These are phyloP conservation scores for Hartigia nigra DNA, from an alignment of 2,888 invertebrate species.

Conservation along the genomic window DNA sequence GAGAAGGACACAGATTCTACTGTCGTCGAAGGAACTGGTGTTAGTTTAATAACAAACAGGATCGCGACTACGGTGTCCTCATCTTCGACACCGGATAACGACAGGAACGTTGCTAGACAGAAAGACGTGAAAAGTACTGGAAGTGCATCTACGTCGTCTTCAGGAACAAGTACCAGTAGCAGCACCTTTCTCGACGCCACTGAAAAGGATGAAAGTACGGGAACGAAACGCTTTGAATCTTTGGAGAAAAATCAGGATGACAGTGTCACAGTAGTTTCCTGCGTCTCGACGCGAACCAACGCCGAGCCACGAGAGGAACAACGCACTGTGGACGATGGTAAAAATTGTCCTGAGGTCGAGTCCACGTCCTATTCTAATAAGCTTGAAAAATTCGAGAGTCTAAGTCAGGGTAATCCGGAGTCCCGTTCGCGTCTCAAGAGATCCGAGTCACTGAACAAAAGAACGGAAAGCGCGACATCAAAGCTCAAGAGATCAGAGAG, in stretches of 20 bases:
- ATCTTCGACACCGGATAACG: conserved; percentile 65
- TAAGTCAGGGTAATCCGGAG: conserved; percentile 52
- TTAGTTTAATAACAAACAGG: conserved; percentile 10
- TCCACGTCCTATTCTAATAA: conserved; percentile 55
- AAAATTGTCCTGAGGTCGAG: conserved; percentile 52
- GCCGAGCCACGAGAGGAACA: conserved; percentile 15
- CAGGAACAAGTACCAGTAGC: neutral
- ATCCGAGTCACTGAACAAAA: conserved; percentile 74
- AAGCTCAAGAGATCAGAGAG: conserved; percentile 74
- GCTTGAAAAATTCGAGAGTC: conserved; percentile 58
- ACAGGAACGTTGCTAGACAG: conserved; percentile 45
- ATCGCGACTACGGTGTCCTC: conserved; percentile 19
- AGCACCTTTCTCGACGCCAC: conserved; percentile 48
- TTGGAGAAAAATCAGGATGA: conserved; percentile 30
- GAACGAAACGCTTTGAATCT: conserved; percentile 43
- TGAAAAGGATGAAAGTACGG: conserved; percentile 63
- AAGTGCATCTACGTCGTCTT: neutral
- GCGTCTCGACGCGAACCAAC: conserved; percentile 13
- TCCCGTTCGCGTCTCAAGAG: conserved; percentile 69
- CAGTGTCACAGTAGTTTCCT: conserved; percentile 28
- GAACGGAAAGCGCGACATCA: conserved; percentile 67
- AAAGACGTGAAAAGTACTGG: neutral
- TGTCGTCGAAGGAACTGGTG: conserved; percentile 27
- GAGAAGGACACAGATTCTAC: conserved; percentile 64
- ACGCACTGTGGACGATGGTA: conserved; percentile 22